These are phyloP conservation scores for Conistra vaccinii DNA, from an alignment of 2,888 invertebrate genomes.

Conservation along the genomic window DNA sequence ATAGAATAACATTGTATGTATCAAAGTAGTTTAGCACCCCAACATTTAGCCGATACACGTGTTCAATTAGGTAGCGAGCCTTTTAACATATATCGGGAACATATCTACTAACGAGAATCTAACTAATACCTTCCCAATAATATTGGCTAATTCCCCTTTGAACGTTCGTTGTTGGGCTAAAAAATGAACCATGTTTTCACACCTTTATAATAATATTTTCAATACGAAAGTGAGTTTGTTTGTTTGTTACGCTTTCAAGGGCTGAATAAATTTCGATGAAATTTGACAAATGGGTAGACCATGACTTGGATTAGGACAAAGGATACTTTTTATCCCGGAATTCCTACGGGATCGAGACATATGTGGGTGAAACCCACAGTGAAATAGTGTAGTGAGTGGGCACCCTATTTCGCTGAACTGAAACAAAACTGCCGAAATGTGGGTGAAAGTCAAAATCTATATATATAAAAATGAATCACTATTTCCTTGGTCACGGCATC, in stretches of 20 bases:
- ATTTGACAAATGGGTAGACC: too few species aligned
- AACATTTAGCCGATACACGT: constrained; percentile 29
- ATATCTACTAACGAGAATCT: constrained; percentile 15
- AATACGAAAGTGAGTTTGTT: too few species aligned
- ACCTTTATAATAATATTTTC: not conserved
- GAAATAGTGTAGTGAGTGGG: too few species aligned
- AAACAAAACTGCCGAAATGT: not conserved
- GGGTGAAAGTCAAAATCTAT: too few species aligned
- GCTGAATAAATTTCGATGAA: too few species aligned
- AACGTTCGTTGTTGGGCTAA: not conserved
- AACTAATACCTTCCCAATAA: constrained; percentile 10
- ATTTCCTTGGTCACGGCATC: too few species aligned
- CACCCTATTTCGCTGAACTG: not conserved
- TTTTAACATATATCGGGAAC: constrained; percentile 4
- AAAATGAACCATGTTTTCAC: not conserved
- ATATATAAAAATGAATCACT: too few species aligned
- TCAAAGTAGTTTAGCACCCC: not conserved
- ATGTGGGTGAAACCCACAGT: too few species aligned
- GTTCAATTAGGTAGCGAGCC: constrained; percentile 27
- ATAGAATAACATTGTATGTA: constrained; percentile 8
- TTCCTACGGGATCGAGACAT: too few species aligned
- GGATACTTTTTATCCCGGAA: too few species aligned
- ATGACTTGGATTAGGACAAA: too few species aligned
- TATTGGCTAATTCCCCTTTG: not conserved
- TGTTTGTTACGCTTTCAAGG: too few species aligned